These are phyloP conservation scores for Todus mexicanus DNA, from an alignment of 2,797 vertebrate species.

Conservation along the genomic window DNA sequence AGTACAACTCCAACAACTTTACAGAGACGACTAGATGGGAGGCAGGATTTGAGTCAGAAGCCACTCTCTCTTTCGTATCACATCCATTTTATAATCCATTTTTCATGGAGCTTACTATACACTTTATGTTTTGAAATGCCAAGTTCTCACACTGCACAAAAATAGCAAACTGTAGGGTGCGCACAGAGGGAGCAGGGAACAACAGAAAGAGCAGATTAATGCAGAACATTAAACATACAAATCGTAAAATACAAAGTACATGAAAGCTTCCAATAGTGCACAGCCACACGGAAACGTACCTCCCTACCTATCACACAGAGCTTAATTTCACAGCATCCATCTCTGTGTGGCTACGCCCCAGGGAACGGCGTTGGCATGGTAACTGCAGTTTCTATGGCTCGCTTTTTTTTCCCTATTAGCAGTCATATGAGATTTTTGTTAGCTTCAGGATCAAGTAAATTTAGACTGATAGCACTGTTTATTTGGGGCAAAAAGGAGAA, in stretches of 20 bases:
- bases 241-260: not conserved
- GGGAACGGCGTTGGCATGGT: constrained; percentile 71
- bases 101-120: not conserved
- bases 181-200: not conserved
- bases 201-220: not conserved
- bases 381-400: constrained; percentile 60
- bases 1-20: not conserved
- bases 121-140: not conserved
- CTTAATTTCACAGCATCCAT: constrained; percentile 57
- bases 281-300: not conserved
- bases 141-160: not conserved
- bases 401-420: not conserved
- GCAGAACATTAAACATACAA: not conserved
- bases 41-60: not conserved
- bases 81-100: not conserved
- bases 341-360: constrained; percentile 44
- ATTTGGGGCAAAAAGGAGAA: not conserved
- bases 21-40: not conserved
- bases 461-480: not conserved
- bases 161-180: not conserved
- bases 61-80: not conserved
- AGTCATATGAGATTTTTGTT: constrained; percentile 11
- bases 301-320: not conserved
- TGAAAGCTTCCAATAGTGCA: not conserved
- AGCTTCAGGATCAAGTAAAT: not conserved